These are phyloP conservation scores for Urocolius indicus DNA, from an alignment of 2,113 vertebrate species.

Conservation along the genomic window DNA sequence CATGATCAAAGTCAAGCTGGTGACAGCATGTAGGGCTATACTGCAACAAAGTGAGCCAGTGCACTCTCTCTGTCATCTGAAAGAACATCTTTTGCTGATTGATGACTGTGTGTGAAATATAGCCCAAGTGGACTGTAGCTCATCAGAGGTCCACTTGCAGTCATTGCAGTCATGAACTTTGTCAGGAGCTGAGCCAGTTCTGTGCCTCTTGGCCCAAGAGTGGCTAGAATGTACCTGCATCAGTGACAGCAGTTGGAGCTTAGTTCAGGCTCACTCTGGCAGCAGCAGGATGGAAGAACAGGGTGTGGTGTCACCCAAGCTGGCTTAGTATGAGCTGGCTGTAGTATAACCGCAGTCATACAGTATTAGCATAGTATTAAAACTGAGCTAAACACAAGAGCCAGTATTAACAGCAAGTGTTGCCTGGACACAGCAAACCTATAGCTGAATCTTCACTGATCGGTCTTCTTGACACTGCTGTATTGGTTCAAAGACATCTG, in stretches of 20 bases:
- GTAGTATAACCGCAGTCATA: neutral
- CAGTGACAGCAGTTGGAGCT: rapidly evolving
- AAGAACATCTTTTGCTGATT: neutral
- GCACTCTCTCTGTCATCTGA: neutral
- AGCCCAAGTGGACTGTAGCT: neutral
- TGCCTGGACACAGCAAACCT: neutral
- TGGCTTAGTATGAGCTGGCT: neutral
- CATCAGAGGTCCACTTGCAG: neutral
- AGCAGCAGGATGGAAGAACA: neutral
- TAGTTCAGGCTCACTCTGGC: neutral
- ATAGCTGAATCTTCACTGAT: neutral
- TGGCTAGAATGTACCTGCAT: neutral
- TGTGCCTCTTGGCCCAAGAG: neutral
- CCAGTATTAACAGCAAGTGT: neutral
- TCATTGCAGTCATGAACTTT: neutral
- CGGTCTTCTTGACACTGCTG: neutral
- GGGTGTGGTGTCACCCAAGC: neutral
- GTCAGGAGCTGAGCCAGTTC: neutral
- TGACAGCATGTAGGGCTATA: neutral
- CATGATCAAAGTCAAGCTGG: neutral
- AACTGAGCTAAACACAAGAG: neutral
- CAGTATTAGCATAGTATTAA: neutral
- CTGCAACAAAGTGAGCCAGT: neutral
- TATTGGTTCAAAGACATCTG: neutral
- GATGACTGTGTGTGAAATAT: neutral